phyloP scores from a whole-genome alignment of 2,888 invertebrate genomes.

The Drosophila yooni region DNA sequence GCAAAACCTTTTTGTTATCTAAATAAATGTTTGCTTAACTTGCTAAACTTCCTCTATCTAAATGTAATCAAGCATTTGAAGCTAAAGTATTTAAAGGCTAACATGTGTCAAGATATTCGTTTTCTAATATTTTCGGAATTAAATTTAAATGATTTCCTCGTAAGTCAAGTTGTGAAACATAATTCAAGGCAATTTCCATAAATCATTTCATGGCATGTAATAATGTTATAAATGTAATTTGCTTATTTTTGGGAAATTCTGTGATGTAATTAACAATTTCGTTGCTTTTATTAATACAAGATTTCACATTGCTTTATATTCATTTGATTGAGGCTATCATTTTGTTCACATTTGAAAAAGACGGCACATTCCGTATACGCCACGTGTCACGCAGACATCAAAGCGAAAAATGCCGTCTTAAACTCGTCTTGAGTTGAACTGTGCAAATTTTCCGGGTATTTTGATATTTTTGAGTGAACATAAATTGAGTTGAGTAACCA shows the following conservation, averaged over 20 bases:
- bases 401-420: conserved; percentile 24
- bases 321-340: neutral
- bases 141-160: neutral
- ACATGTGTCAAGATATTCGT: fast-evolving
- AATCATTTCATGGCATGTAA: neutral
- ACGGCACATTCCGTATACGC: conserved; percentile 36
- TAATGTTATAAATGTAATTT: neutral
- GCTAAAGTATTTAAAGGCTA: neutral
- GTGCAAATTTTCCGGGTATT: conserved; percentile 14
- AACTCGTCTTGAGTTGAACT: neutral
- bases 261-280: conserved; percentile 1
- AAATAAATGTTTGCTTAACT: neutral
- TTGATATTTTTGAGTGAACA: conserved; percentile 23
- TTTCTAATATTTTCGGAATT: neutral
- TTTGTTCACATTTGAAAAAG: neutral
- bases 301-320: neutral
- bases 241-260: neutral
- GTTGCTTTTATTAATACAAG: neutral
- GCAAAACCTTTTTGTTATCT: neutral
- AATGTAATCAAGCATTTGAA: neutral
- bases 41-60: neutral
- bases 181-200: neutral
- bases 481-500: conserved; percentile 35
- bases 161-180: neutral
- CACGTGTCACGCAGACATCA: conserved; percentile 50